Base-by-base conservation (phyloP, 2,888 invertebrate species). In the Ophonus ardosiacus region DNA sequence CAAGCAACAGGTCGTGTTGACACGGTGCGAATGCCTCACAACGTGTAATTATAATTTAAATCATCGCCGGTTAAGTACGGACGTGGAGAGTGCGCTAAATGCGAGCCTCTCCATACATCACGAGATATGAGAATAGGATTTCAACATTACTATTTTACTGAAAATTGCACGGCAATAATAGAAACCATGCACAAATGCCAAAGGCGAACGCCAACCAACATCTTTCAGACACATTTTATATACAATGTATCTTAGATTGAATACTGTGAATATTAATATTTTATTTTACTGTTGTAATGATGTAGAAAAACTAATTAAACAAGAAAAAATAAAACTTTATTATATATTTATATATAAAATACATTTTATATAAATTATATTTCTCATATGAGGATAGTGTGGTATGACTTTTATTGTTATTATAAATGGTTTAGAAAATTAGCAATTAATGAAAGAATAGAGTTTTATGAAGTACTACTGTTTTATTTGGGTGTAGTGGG, bases 11-110 rank as follows among this genome's bases (percentile, higher is more conserved):
- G 31, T 31, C 18, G 18, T 74, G 74, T 74, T 74, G 74, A 74
- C 74, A 74, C 51, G 74, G 18, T 74, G 74, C 51, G 51, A 74
- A 74, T 74, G 74, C 74, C 51, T 51, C 21, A 18, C 17, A 74
- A 43, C 74, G 51, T 74, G 51, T 74, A 74, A 74, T 74, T 74
- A 74, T 74, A 74, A 74, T 74, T 74, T 74, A 74, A 74, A 74
- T 74, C 51, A 74, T 74, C 74, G 74, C n/a, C 17, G 51, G 43
- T 51, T 74, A 74, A 74, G 24, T 74, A 74, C 51, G 51, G 21
- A 74, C 74, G 74, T 74, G 51, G 43, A 31, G 17, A 7, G 17
- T 71, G 8, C 38, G 43, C 74, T 74, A 74, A 74, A 74, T 74
- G 74, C 51, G 68, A 68, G 68, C 24, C 24, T 38, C 31, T 31